Percentiles rank a stretch among this genome's conserved stretches.
Conservation (phyloP, 2,888 invertebrate genomes). For the Pelosia muscerda region DNA sequence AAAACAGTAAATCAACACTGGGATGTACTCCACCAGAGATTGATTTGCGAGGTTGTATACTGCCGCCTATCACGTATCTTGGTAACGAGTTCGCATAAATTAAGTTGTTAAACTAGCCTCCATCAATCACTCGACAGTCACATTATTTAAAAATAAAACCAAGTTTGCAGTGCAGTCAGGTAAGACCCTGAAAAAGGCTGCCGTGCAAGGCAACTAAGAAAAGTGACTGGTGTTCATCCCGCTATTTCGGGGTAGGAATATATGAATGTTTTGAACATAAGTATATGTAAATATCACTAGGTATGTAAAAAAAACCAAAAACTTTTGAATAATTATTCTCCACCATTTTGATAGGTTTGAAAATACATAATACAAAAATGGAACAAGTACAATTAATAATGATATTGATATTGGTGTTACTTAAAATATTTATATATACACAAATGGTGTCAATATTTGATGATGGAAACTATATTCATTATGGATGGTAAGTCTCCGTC, state of each 20-base stretch:
- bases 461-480: neutral
- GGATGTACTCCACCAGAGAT: conserved; percentile 20
- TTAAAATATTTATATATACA: too few species aligned
- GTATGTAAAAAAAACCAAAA: neutral
- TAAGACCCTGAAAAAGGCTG: neutral
- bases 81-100: conserved; percentile 26
- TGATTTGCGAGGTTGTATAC: conserved; percentile 28
- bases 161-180: neutral
- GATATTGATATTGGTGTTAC: too few species aligned
- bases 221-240: neutral
- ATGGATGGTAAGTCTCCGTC: neutral
- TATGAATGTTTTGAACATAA: too few species aligned
- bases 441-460: neutral
- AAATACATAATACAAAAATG: too few species aligned
- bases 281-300: neutral
- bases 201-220: neutral
- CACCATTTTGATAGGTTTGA: too few species aligned
- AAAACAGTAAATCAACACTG: conserved; percentile 26
- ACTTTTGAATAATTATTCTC: neutral
- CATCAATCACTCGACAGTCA: conserved; percentile 10
- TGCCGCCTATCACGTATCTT: conserved; percentile 14
- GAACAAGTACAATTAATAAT: too few species aligned
- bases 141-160: neutral
- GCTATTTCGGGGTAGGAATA: too few species aligned
- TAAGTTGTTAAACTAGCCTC: conserved; percentile 10